Base-by-base conservation (phyloP, 1,140 invertebrate genomes). In the Lasioglossum baleicum region DNA sequence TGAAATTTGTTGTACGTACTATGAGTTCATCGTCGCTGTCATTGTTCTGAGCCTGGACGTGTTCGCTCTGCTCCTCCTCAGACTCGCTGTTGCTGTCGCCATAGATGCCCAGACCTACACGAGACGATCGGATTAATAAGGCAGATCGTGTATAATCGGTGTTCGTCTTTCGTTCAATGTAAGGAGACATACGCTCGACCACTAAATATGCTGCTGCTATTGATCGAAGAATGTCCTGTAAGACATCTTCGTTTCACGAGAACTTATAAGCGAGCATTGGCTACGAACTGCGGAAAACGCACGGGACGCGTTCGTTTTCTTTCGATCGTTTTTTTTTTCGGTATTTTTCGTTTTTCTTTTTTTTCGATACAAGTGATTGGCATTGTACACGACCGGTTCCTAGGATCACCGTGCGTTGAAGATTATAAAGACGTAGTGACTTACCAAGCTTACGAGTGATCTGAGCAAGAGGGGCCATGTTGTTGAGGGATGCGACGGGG, bases 391-490 rank as follows among this genome's bases (percentile, higher is more conserved):
- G 83, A 80, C 77, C 74, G 83, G 79, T 90, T 84, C 87, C 87
- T 90, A 88, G 83, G 84, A 83, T 84, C 84, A 85, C 88, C 87
- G 88, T 88, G 87, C 85, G 83, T 90, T 88, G 86, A 81, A 84
- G 71, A 85, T 80, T 81, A 61, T 81, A 81, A 81, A 83, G 80
- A 72, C 70, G 42, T 86, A 74, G 88, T 73, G 72, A 95, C 95
- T 95, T 94, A 96, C 95, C 95, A 88, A 95, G 94, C 87, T 94
- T 93, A 86, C 94, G 94, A 87, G 95, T 94, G 89, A 96, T 94
- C 93, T 95, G 95, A 90, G 95, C 94, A 94, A 96, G 94, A 94
- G 95, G 95, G 90, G 94, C 94, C 92, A 94, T 94, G 93, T 95
- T 95, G 94, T 94, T 94, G 89, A 95, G 92, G 91, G 95, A 94